Evolutionary conservation across 2,888 invertebrate species (phyloP), one percentile per base, ranked within the genome.

Genomic region (Siphlonurus alternatus): DNA sequence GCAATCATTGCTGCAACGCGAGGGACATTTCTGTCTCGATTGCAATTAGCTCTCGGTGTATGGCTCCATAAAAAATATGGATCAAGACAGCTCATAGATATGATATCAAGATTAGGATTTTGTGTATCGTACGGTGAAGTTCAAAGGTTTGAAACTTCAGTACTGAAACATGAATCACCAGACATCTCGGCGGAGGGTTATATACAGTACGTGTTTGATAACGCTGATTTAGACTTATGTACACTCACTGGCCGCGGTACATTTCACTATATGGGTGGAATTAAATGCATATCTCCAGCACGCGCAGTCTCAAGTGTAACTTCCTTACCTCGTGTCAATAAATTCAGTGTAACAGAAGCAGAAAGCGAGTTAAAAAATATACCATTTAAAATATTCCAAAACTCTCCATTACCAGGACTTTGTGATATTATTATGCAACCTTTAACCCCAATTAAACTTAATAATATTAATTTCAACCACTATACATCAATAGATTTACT

Each of bases 1-100:
- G 66, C 70, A 65, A 73, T 74, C 63, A 73, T 73, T 70, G 64
- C 70, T 71, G 59, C 71, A 51, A 66, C 71, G 66, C 69, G 71
- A 65, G 68, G 70, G 23, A 70, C 67, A 60, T 70, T 68, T 65
- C 69, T 71, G 67, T 66, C 70, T 68, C 63, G 65, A 53, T 59
- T 66, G 19, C 54, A 64, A 59, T 15, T 65, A 2, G 66, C 60
- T 22, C 59, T 68, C 53, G 66, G 63, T 23, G 65, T 53, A 15
- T 65, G 53, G 22, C 10, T 67, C 59, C 65, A 66, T 61, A 67
- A 67, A 53, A 67, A 68, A 64, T 68, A 66, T 62, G 66, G 66
- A 5, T 69, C 67, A 25, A 63, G 61, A 59, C 63, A 67, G 59
- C 66, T 68, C 38, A 67, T 67, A 53, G 54, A 66, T 63, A 59